phyloP scores from a whole-genome alignment of 2,797 vertebrate genomes.

The Coendou prehensilis region DNA sequence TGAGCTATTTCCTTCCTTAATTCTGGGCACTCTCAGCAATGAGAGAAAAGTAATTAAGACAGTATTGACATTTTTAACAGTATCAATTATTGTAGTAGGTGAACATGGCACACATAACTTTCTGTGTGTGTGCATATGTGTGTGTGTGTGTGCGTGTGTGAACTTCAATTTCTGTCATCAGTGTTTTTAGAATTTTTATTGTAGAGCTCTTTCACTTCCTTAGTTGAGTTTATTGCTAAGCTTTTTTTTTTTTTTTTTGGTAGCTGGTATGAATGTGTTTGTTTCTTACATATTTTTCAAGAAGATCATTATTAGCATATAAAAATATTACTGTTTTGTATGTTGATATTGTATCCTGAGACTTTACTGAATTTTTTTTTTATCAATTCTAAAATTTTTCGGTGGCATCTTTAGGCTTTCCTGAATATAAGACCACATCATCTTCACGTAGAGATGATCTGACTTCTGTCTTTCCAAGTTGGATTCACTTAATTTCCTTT shows the following conservation, averaged over 20 bases:
- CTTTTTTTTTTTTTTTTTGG: neutral
- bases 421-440: neutral
- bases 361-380: neutral
- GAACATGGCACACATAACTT: neutral
- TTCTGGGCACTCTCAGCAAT: no score
- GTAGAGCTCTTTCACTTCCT: neutral
- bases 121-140: neutral
- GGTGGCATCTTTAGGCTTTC: neutral
- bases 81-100: neutral
- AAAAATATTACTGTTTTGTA: neutral
- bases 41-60: no score
- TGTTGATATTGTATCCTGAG: neutral
- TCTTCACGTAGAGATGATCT: neutral
- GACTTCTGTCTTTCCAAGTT: neutral
- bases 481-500: neutral
- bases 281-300: neutral
- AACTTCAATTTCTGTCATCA: neutral
- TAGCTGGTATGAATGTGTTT: neutral
- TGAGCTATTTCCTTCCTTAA: no score
- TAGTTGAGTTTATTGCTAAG: neutral
- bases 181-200: neutral
- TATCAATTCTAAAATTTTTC: neutral
- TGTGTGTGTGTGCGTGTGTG: neutral
- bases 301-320: neutral
- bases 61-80: neutral